A percentile compares a stretch with the other conserved stretches of the same genome.
phyloP scores from a whole-genome alignment of 2,113 vertebrate species.

The Lophius piscatorius region DNA sequence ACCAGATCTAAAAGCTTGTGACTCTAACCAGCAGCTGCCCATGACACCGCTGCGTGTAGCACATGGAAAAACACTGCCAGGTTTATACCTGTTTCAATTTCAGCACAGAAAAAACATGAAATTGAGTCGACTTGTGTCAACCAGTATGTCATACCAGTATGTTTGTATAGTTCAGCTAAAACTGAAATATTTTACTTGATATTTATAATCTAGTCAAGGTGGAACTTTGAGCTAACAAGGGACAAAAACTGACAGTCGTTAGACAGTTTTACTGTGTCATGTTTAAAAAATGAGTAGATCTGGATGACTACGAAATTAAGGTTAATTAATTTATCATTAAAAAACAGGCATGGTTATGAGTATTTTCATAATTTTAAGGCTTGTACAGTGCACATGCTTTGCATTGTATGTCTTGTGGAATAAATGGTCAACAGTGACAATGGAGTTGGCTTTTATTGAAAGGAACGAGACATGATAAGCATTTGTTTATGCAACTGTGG shows the following conservation, averaged over 20 bases:
- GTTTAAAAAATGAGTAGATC: slow-evolving; percentile 51
- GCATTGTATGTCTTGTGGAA: slow-evolving; percentile 84
- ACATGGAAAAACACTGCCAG: slow-evolving; percentile 73
- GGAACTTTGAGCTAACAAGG: slow-evolving; percentile 59
- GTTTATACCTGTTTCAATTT: slow-evolving; percentile 63
- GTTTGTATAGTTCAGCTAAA: slow-evolving; percentile 77
- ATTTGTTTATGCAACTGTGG: background rate
- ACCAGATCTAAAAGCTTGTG: slow-evolving; percentile 30
- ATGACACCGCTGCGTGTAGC: slow-evolving; percentile 63
- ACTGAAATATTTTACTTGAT: slow-evolving; percentile 71
- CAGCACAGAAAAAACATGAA: slow-evolving; percentile 53
- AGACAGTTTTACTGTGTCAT: slow-evolving; percentile 58
- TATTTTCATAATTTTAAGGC: slow-evolving; percentile 80
- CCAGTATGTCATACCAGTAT: slow-evolving; percentile 69
- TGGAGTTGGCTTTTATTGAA: slow-evolving; percentile 44
- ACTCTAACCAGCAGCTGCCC: slow-evolving; percentile 75
- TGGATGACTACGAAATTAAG: slow-evolving; percentile 47
- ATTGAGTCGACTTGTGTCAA: slow-evolving; percentile 63
- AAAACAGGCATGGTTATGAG: slow-evolving; percentile 76
- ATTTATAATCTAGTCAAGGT: slow-evolving; percentile 72
- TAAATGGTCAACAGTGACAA: slow-evolving; percentile 79
- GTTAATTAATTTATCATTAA: slow-evolving; percentile 47
- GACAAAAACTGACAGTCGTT: slow-evolving; percentile 44
- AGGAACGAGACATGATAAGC: background rate
- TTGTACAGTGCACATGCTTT: slow-evolving; percentile 82